Evolutionary conservation across 2,797 vertebrate species (phyloP), one percentile per base, ranked within the genome.

Genomic region (Sebastes diploproa): DNA sequence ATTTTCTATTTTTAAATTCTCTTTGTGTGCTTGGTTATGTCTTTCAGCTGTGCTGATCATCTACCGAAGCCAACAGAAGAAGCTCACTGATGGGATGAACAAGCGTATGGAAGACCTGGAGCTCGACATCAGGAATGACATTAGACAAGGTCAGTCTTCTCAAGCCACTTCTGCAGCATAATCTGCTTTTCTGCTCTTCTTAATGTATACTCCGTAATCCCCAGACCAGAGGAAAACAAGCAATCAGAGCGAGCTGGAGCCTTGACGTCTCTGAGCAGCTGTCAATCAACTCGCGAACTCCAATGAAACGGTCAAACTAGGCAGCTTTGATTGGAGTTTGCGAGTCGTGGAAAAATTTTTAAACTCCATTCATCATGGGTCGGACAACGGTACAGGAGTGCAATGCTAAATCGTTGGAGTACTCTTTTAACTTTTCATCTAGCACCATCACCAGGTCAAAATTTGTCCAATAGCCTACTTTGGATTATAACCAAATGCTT

Each of bases 61-160:
- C 66, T 97, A 96, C 83, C 93, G 94, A 55, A 94, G 93, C 59
- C 95, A 97, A 84, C 96, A 97, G 25, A 96, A 92, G 83, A 94
- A 97, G 80, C 91, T 98, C 66, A 96, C 95, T 12, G 93, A 82
- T 29, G 92, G 91, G 81, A 96, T 99, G 94, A 97, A 97, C 82
- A 92, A 91, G 64, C 92, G 91, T 2, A 93, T 99, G 58, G 97
- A 97, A 69, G 90, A 95, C 14, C 81, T 99, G 80, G 98, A 99
- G 78, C 95, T 96, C 0, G 95, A 98, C 77, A 96, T 99, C 75
- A 95, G 98, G 86, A 98, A 97, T 42, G 97, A 98, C 86, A 99
- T 99, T 74, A 95, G 98, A 1, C 97, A 98, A 75, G 98, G 98
- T 99, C 80, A 16, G 90, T 85, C 59, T 32, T n/a, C 29, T 32